Evolutionary conservation across 2,888 invertebrate genomes (phyloP), one percentile per base, ranked within the genome.

Genomic region (Hydraecia micacea): DNA sequence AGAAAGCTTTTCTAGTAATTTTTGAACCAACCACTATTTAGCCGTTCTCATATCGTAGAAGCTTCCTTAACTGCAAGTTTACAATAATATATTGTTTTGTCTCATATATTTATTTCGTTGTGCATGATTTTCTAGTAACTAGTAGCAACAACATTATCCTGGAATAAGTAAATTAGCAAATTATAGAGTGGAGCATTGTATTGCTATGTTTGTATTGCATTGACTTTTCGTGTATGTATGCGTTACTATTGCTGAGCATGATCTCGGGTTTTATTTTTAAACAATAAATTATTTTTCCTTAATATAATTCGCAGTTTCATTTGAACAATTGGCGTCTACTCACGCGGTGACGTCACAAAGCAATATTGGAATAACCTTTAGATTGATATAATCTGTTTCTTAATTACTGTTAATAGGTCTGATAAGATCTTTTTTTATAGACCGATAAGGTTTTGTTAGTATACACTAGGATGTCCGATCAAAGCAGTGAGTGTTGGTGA

Each of bases 261-360:
- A 95, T 95, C 95, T 96, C 95, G 89, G 93, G 86, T 93, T 91
- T 92, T 91, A 90, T 88, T 86, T 85, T 85, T 93, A 93, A 92
- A 90, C 85, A 95, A 94, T 95, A 95, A 95, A 96, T 95, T 95
- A 95, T 95, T 95, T 95, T 95, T 93, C 90, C 87, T 88, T 79
- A 83, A 88, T 81, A 80, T 79, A 76, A 65, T 49, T 75, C 39
- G 77, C 36, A 75, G 85, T 88, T 84, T 85, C 86, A 87, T 87
- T 85, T 85, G 75, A 36, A 68, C 70, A 77, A 69, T 71, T 46
- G 42, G 42, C 55, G 18, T 52, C 18, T n/a, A 25, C 32, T 13
- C 77, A 71, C 65, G 52, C 25, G 60, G 21, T 18, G 42, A 77
- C 71, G 80, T 76, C 73, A 82, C 70, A 71, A 65, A 75, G 13